Evolutionary conservation across 2,888 invertebrate genomes (phyloP), one percentile per base, ranked within the genome.

Genomic region (Drosophila niveifrons): DNA sequence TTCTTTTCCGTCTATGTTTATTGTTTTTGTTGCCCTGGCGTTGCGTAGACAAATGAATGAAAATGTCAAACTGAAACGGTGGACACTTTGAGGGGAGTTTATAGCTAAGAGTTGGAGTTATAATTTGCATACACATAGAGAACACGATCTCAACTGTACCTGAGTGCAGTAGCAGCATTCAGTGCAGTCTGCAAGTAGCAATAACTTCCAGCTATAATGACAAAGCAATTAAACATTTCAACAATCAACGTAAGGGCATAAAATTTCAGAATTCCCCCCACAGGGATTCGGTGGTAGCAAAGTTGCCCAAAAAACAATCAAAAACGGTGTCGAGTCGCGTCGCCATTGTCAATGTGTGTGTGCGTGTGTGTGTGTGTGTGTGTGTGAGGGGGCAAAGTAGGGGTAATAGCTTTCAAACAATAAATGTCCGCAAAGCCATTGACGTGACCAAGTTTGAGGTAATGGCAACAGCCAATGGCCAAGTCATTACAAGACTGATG

Each of bases 391-490:
- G 8, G 4, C 1, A 41, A 58, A 65, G 90, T 56, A 87, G 79
- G 91, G 91, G 91, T 91, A 91, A 91, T 91, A 91, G 91, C 91
- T 91, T 91, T 91, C 90, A 91, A 91, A 91, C 91, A 91, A 91
- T 91, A 91, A 91, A 91, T 91, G 91, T 91, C 91, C 91, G 91
- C 91, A 91, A 91, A 91, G 84, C 91, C 90, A 91, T 91, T 91
- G 90, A 91, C 91, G 89, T 90, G 83, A 90, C 90, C 65, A 73
- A 62, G 66, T 57, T 63, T 66, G 65, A 53, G 67, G 52, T 55
- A 55, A 59, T 44, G 57, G 67, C 68, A 63, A 52, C 61, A 66
- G 71, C 63, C 82, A 73, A 83, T 89, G 88, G 79, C 89, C 90
- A 90, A 91, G 90, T 89, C 90, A 91, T 91, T 91, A 91, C 90